phyloP scores from a whole-genome alignment of 2,113 vertebrate species.

The Vidua chalybeata region DNA sequence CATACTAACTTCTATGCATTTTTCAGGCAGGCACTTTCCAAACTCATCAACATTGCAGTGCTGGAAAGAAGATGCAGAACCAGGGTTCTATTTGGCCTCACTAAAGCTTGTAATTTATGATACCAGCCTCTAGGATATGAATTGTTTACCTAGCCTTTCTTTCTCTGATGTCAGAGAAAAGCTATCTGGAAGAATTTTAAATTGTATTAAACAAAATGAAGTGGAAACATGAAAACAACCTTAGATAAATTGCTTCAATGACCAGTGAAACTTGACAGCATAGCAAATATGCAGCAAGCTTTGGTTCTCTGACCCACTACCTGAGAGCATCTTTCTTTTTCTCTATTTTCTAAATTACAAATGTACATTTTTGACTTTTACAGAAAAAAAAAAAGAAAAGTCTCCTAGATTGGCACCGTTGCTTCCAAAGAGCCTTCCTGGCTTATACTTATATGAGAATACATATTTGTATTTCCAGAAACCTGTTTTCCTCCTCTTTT shows the following conservation, averaged over 20 bases:
- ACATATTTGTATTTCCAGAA: not conserved
- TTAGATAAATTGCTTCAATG: not conserved
- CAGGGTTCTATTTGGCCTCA: not conserved
- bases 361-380: not conserved
- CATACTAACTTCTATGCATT: not conserved
- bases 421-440: not conserved
- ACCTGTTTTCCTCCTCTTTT: rapidly evolving
- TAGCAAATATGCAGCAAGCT: not conserved
- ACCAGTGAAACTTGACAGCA: not conserved
- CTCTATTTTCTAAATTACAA: not conserved
- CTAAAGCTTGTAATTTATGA: not conserved
- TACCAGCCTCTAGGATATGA: not conserved
- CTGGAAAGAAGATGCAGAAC: not conserved
- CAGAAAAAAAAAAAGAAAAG: not conserved
- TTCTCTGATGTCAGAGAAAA: not conserved
- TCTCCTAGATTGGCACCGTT: not conserved
- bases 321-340: not conserved
- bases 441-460: not conserved
- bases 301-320: not conserved
- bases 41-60: not conserved
- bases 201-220: slow-evolving; percentile 14
- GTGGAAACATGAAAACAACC: not conserved
- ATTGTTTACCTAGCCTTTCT: not conserved
- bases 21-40: not conserved
- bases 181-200: not conserved